A percentile compares a stretch with the other conserved stretches of the same genome.
These are phyloP conservation scores for Neoascia interrupta DNA, from an alignment of 2,888 invertebrate species.

Conservation along the genomic window DNA sequence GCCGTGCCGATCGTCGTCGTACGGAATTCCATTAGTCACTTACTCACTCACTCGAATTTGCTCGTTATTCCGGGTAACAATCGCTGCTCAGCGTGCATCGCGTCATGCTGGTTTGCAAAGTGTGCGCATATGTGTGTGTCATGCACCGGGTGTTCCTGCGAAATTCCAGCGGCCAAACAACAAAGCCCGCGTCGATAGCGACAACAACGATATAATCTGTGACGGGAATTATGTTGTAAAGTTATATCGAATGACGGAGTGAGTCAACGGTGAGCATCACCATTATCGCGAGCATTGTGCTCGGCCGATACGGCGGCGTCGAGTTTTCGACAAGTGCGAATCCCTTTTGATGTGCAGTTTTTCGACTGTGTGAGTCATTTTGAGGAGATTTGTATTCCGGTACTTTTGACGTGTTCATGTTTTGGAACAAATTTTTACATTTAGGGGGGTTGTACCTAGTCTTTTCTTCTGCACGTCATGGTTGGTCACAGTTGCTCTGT, in stretches of 20 bases:
- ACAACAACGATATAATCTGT: not conserved
- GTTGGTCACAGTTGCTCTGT: too few species aligned
- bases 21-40: conserved; percentile 46
- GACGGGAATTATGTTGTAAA: conserved; percentile 24
- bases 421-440: too few species aligned
- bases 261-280: conserved; percentile 22
- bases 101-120: conserved; percentile 4
- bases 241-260: conserved; percentile 20
- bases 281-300: not conserved
- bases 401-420: too few species aligned
- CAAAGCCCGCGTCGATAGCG: conserved; percentile 4
- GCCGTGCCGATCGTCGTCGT: too few species aligned
- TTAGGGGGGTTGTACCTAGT: too few species aligned
- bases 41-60: not conserved
- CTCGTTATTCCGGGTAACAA: not conserved
- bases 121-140: not conserved
- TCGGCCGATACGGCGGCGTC: too few species aligned
- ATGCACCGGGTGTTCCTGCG: conserved; percentile 9
- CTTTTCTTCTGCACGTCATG: too few species aligned
- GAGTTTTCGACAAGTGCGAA: too few species aligned
- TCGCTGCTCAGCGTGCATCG: not conserved
- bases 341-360: not conserved
- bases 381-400: not conserved
- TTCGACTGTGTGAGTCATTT: conserved; percentile 42
- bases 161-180: conserved; percentile 25